Percentiles rank a stretch among this genome's conserved stretches.
phyloP scores from a whole-genome alignment of 1,140 invertebrate species.

The Sitodiplosis mosellana region DNA sequence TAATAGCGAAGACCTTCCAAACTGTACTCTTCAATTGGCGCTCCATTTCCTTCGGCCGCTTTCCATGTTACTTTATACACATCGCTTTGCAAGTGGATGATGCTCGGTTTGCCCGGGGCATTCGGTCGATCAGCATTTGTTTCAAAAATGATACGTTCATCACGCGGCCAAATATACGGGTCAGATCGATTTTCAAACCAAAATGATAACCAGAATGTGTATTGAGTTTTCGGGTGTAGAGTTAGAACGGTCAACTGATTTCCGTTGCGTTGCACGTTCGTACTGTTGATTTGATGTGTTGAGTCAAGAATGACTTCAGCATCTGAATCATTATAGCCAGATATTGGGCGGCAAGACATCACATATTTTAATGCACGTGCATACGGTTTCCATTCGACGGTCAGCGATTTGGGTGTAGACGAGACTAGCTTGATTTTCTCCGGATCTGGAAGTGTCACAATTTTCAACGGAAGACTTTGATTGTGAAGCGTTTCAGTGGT shows the following conservation, averaged over 20 bases:
- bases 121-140: constrained; percentile 52
- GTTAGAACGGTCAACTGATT: constrained; percentile 29
- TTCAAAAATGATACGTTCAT: constrained; percentile 48
- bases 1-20: constrained; percentile 31
- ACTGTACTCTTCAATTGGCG: constrained; percentile 35
- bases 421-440: constrained; percentile 34
- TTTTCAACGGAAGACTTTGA: constrained; percentile 35
- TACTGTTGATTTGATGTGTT: constrained; percentile 2
- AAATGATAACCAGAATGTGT: constrained; percentile 51
- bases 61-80: constrained; percentile 57
- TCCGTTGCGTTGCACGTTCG: constrained; percentile 13
- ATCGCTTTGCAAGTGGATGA: constrained; percentile 39
- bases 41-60: constrained; percentile 44
- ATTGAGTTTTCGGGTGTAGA: constrained; percentile 49
- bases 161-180: constrained; percentile 45
- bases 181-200: constrained; percentile 38
- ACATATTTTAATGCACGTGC: constrained; percentile 16
- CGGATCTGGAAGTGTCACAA: constrained; percentile 50
- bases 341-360: constrained; percentile 8
- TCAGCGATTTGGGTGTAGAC: constrained; percentile 34
- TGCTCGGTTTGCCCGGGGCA: constrained; percentile 40
- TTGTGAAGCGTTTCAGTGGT: constrained; percentile 45
- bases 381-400: constrained; percentile 40
- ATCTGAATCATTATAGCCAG: background rate
- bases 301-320: background rate